phyloP scores from a whole-genome alignment of 2,113 vertebrate species.

The Varanus salvator region DNA sequence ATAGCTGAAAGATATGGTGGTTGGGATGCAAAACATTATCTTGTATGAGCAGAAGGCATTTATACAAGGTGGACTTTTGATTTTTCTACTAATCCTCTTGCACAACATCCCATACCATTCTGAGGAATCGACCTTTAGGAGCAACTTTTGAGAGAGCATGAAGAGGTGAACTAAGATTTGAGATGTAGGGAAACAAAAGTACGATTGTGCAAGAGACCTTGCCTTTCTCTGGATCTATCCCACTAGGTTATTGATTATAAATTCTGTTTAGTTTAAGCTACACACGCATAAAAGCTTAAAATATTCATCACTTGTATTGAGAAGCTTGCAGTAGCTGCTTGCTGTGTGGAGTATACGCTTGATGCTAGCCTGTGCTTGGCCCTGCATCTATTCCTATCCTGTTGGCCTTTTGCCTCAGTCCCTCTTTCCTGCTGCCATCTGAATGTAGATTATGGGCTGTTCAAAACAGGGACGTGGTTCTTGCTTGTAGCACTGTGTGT shows the following conservation, averaged over 20 bases:
- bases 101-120: neutral
- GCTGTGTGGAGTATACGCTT: neutral
- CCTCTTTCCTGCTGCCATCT: neutral
- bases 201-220: neutral
- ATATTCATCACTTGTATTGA: neutral
- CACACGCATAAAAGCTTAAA: neutral
- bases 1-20: neutral
- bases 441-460: neutral
- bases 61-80: neutral
- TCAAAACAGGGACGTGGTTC: neutral
- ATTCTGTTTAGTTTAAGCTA: neutral
- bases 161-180: neutral
- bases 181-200: neutral
- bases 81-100: neutral
- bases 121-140: neutral
- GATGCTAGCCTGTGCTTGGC: neutral
- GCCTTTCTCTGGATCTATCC: neutral
- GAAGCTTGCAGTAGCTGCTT: neutral
- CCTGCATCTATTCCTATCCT: neutral
- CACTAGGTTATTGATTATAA: neutral
- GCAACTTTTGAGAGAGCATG: neutral
- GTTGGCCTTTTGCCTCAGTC: neutral
- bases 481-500: neutral
- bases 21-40: neutral
- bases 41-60: neutral